These are phyloP conservation scores for Hirudo medicinalis DNA, from an alignment of 1,140 invertebrate genomes.

Conservation along the genomic window DNA sequence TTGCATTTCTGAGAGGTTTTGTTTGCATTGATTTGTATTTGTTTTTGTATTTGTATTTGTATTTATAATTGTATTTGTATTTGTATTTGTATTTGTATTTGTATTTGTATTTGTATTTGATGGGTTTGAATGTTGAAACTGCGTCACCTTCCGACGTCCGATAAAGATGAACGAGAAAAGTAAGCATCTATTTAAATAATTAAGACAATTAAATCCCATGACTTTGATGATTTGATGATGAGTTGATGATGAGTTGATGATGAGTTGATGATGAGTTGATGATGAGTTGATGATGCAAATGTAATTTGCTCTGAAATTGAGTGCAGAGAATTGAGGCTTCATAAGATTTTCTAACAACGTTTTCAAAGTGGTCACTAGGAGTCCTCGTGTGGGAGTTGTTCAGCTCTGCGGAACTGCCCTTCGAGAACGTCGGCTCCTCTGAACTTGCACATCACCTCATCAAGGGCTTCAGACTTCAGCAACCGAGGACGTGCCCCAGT, in stretches of 20 bases:
- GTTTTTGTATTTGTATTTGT: no score
- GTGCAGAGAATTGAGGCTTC: not conserved
- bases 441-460: conserved; percentile 72
- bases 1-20: no score
- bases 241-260: not conserved
- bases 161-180: no score
- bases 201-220: not conserved
- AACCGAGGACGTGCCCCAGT: conserved; percentile 85
- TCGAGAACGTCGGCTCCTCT: conserved; percentile 75
- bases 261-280: not conserved
- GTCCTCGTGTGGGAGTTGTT: conserved; percentile 85
- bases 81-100: no score
- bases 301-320: not conserved
- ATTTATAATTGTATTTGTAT: no score
- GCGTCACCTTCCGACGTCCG: no score
- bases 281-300: no score
- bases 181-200: no score
- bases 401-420: conserved; percentile 74
- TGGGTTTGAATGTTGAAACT: no score
- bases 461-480: conserved; percentile 72
- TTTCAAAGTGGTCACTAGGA: conserved; percentile 75
- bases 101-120: no score
- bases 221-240: not conserved
- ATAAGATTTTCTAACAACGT: not conserved
- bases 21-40: no score